phyloP scores from a whole-genome alignment of 1,140 invertebrate species.

The Brachionus manjavacas region DNA sequence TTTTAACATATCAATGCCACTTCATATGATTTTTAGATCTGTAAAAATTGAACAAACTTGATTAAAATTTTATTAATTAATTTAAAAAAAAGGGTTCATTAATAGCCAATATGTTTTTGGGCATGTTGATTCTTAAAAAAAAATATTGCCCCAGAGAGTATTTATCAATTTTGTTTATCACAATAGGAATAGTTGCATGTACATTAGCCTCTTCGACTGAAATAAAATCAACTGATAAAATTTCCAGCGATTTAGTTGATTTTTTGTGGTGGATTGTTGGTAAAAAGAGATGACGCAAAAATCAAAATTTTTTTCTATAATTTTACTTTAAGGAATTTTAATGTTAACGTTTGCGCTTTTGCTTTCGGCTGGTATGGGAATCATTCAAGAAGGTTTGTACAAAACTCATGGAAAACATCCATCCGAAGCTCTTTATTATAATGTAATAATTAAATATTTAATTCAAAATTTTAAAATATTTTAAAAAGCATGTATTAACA shows the following conservation, averaged over 20 bases:
- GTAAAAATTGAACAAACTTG: slow-evolving; percentile 60
- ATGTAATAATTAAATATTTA: slow-evolving; percentile 58
- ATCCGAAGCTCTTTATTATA: slow-evolving; percentile 86
- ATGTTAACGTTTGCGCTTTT: slow-evolving; percentile 82
- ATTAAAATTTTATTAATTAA: too few relatives aligned
- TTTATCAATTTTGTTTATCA: slow-evolving; percentile 84
- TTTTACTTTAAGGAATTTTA: slow-evolving; percentile 43
- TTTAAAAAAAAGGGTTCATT: slow-evolving; percentile 72
- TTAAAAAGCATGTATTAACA: slow-evolving; percentile 69
- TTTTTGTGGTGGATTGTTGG: slow-evolving; percentile 46
- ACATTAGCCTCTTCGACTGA: slow-evolving; percentile 78
- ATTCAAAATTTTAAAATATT: not conserved
- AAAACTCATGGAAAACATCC: slow-evolving; percentile 84
- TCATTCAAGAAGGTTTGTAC: slow-evolving; percentile 88
- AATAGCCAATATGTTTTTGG: slow-evolving; percentile 92
- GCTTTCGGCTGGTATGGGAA: slow-evolving; percentile 88
- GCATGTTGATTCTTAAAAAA: slow-evolving; percentile 80
- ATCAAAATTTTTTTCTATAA: not conserved
- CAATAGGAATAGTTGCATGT: slow-evolving; percentile 80
- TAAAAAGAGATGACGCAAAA: not conserved
- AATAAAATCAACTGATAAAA: slow-evolving; percentile 12
- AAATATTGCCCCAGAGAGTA: slow-evolving; percentile 79
- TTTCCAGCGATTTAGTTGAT: slow-evolving; percentile 43
- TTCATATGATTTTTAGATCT: slow-evolving; percentile 96
- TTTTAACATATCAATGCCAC: slow-evolving; percentile 93